These are phyloP conservation scores for Megalopta genalis DNA, from an alignment of 1,140 invertebrate species.

Conservation along the genomic window DNA sequence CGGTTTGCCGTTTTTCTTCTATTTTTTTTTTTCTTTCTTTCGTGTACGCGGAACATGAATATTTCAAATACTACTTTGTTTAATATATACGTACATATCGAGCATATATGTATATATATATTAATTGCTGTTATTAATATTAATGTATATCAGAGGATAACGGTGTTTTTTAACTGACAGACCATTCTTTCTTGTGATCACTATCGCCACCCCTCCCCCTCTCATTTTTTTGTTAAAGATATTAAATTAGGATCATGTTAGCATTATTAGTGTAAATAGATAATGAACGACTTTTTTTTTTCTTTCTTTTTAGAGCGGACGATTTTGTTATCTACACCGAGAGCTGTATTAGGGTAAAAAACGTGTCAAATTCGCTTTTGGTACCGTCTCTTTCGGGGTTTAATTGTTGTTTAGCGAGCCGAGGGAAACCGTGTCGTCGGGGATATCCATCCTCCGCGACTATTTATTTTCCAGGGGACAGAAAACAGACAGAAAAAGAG, in stretches of 20 bases:
- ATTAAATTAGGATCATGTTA: conserved; percentile 66
- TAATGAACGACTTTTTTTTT: conserved; percentile 52
- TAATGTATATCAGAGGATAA: conserved; percentile 47
- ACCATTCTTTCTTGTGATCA: conserved; percentile 64
- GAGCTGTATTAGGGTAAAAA: conserved; percentile 24
- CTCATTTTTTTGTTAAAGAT: conserved; percentile 63
- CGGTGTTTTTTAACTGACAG: conserved; percentile 66
- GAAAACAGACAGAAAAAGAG: neutral
- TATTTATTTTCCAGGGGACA: too few species aligned
- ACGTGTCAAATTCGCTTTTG: conserved; percentile 55
- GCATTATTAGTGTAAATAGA: conserved; percentile 70
- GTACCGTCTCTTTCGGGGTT: conserved; percentile 48
- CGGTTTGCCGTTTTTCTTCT: conserved; percentile 58
- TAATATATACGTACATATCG: conserved; percentile 52
- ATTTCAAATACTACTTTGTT: conserved; percentile 41
- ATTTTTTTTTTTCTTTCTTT: too few species aligned
- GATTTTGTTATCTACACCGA: conserved; percentile 55
- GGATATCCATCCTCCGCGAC: neutral
- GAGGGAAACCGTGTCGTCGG: neutral
- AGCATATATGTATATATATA: conserved; percentile 36
- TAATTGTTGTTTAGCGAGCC: conserved; percentile 39
- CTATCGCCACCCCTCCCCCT: conserved; percentile 5
- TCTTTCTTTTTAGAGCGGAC: conserved; percentile 66
- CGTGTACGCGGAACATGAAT: conserved; percentile 42
- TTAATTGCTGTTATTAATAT: conserved; percentile 46